These are phyloP conservation scores for Saccostrea glomerata DNA, from an alignment of 1,140 invertebrate genomes.

Conservation along the genomic window DNA sequence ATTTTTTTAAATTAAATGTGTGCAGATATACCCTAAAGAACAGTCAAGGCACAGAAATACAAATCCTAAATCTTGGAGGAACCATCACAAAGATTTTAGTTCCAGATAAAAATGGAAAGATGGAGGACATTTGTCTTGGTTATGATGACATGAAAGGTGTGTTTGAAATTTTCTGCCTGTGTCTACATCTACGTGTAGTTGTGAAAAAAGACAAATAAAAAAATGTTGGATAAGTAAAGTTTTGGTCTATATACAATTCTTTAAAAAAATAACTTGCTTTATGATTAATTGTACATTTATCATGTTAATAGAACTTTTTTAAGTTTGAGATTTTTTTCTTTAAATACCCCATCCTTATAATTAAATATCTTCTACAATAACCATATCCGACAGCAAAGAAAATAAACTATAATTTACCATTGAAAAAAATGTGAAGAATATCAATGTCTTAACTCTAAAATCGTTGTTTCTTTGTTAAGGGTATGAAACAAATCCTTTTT, in stretches of 20 bases:
- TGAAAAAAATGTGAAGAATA: neutral
- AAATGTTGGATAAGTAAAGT: no score
- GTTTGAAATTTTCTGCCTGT: no score
- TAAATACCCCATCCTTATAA: no score
- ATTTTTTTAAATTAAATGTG: neutral
- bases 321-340: no score
- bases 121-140: conserved; percentile 87
- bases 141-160: conserved; percentile 86
- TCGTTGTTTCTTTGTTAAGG: conserved; percentile 30
- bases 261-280: no score
- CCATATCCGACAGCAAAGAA: no score
- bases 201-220: no score
- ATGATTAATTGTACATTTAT: no score
- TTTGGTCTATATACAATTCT: no score
- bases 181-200: no score
- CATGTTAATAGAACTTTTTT: no score
- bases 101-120: conserved; percentile 85
- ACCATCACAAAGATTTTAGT: conserved; percentile 87
- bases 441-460: neutral
- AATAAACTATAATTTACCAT: neutral
- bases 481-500: conserved; percentile 75
- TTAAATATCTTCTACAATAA: no score
- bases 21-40: conserved; percentile 74
- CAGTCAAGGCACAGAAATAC: conserved; percentile 63
- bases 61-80: conserved; percentile 83